Evolutionary conservation across 2,797 vertebrate genomes (phyloP), one percentile per base, ranked within the genome.

Genomic region (Gymnothorax javanicus): DNA sequence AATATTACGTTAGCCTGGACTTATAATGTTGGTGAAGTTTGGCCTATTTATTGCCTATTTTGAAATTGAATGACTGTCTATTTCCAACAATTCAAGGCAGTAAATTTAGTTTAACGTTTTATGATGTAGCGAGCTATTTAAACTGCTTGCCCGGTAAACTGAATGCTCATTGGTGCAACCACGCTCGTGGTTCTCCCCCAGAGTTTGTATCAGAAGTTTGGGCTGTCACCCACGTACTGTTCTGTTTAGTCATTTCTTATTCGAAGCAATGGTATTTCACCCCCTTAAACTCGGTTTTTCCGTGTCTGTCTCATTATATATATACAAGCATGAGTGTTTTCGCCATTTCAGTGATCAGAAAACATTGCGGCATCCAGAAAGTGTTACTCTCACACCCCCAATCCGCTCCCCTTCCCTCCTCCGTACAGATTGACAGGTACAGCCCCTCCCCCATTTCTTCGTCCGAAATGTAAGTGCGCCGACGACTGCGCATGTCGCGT

Each of bases 301-400:
- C 50, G 4, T 2, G 12, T 50, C 17, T 11, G 17, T 17, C 73
- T 75, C 33, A 43, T 13, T 6, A 75, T 4, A 75, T 75, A 12
- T 43, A 43, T 75, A 43, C 33, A 43, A 43, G 2, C 33, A 15
- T 50, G 33, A 75, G 4, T 75, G 1, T n/a, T 79, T 54, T 79
- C 75, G 50, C 75, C 1, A 20, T 79, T 79, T 54, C 50, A 56
- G n/a, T 79, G 17, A 77, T 33, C 84, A 25, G 60, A 77, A 86
- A 86, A 60, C 57, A 85, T 86, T 77, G 73, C 85, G 73, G 73
- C 75, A 86, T 86, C 58, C 58, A 81, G 58, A 43, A 25, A 54
- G 75, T 79, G 75, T 54, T 54, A 79, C 75, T 79, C 75, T 79
- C 75, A 17, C 73, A 75, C 33, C 27, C 73, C 27, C 73, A 43